Base-by-base conservation (phyloP, 2,888 invertebrate species). In the Sphecodes monilicornis region DNA sequence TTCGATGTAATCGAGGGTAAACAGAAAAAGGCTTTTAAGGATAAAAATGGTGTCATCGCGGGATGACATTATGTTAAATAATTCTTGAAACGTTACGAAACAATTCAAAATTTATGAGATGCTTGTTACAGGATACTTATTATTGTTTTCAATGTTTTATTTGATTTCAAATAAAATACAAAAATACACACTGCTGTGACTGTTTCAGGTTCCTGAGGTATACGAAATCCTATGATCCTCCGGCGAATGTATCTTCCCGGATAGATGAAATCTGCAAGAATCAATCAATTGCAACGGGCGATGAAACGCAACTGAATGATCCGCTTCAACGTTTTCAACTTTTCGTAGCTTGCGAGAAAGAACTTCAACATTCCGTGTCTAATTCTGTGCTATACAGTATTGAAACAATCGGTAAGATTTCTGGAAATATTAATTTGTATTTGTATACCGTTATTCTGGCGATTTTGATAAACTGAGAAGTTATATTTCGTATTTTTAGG, bases 301-400 rank as follows among this genome's bases (percentile, higher is more conserved):
- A 94, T 39, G 93, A 95, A 10, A 95, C 95, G 0, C 93, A 95
- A 78, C 95, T 96, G 90, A 94, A 96, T 60, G 95, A 95, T 8
- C 93, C 96, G 0, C 13, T 84, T 2, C 60, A 91, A 13, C 97
- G 98, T 94, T 98, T 96, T 93, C 95, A 96, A 50, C 95, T 99
- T 13, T 95, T 99, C 5, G 95, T 96, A 50, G 96, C 96, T 10
- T 98, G 98, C 91, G 96, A 95, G 86, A 95, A 96, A 69, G 96
- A 97, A 93, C 97, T 98, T 84, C 95, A 97, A 11, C 97, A 98
- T 94, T 94, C 96, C 85, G 96, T 99, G 18, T 98, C 98, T 0
- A 99, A 98, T 95, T 98, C 98, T 0, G 94, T 97, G 75, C 95
- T 99, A n/a, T 96, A 97, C 91, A 96, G 96, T 72, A 96, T 99